Evolutionary conservation across 30 jellyfish, hydroid and myxozoan species (phyloP), one percentile per base, ranked within the genome.

Genomic region (Aurelia coerulea): DNA sequence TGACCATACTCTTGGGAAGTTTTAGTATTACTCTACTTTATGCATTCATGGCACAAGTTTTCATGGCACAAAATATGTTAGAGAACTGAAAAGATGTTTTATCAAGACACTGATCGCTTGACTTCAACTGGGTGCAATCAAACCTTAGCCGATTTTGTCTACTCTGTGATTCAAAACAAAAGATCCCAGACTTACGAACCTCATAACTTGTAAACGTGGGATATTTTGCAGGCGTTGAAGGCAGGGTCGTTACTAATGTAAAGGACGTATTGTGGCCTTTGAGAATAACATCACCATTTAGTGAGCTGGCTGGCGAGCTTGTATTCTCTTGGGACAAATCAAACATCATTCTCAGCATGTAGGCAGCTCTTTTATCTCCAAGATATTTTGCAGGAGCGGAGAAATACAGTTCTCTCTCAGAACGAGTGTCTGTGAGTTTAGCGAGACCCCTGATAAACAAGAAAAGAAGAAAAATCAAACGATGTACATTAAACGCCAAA

Each of bases 301-400:
- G 5, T 2, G 95, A 76, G 52, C 81, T 88, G 33, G 58, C 54
- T 37, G 97, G 95, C 52, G 52, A 76, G 49, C 77, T 65, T 19
- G 64, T 35, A 51, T 67, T 82, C 74, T 88, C 85, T 66, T 94
- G 99, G 2, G 96, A 62, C 79, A 94, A 11, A 16, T 83, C 92
- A 76, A 94, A 94, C 67, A 92, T 89, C 51, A 94, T 65, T 34
- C 64, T 76, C 87, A 88, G 76, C 99, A 94, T 94, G 86, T 94
- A 84, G 16, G 97, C 74, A 8, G 90, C 79, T 49, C 99, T 56
- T 66, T 94, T 94, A 73, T 89, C 92, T 17, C 99, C 99, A 67
- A 94, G 99, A 62, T 73, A 94, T 63, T 75, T 88, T 54, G 84
- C 60, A 42, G 99, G 99, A 33, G 97, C 99, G 52, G 97, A 77